Conservation (phyloP, 2,888 invertebrate genomes). For the Petrolisthes cinctipes region DNA sequence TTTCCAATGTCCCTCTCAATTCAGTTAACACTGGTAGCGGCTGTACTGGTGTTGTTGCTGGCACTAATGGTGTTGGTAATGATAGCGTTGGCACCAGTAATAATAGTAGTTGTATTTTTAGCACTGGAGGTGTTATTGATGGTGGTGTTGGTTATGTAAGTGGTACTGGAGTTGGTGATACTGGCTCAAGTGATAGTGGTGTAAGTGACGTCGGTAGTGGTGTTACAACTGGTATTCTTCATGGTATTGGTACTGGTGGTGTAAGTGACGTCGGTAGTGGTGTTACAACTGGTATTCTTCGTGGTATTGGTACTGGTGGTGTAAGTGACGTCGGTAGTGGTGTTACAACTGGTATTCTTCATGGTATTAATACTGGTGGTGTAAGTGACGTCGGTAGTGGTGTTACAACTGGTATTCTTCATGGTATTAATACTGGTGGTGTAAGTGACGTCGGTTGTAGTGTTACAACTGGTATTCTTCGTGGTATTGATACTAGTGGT, state of each 20-base stretch:
- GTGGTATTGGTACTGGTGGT: not conserved
- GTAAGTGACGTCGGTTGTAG: not conserved
- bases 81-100: not conserved
- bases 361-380: not conserved
- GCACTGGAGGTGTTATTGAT: not conserved
- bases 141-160: not conserved
- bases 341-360: not conserved
- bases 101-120: not conserved
- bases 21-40: no score
- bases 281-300: not conserved
- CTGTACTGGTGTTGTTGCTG: not conserved
- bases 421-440: not conserved
- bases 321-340: not conserved
- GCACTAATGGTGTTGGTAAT: not conserved
- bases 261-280: not conserved
- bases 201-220: not conserved
- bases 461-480: not conserved
- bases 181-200: not conserved
- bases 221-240: not conserved
- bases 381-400: not conserved
- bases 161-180: not conserved
- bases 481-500: not conserved
- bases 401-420: not conserved
- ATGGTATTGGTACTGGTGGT: not conserved
- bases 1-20: not conserved